Base-by-base conservation (phyloP, 2,797 vertebrate genomes). In the Phataginus tetradactyla region DNA sequence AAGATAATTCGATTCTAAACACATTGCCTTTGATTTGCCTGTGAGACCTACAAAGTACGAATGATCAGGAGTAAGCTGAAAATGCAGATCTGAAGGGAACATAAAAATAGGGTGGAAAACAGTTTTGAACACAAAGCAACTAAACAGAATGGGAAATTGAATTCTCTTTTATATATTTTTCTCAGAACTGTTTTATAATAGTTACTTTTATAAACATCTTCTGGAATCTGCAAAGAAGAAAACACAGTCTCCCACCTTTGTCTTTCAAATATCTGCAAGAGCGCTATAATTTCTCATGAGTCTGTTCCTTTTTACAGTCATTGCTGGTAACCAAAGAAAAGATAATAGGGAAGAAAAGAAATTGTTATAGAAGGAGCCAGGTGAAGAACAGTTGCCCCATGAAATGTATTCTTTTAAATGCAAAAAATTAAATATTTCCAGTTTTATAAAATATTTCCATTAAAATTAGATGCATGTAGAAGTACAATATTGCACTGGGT, bases 231-330 rank as follows among this genome's bases (percentile, higher is more conserved):
- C 53, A 89, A 91, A 96, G 83, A 42, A 85, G 42, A 88, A 89
- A 84, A 27, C 3, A 74, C 12, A 25, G 15, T 78, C 37, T 86
- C 27, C 78, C 37, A 90, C 61, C 34, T 66, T 83, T 64, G 32
- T 79, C 53, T 66, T 83, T 90, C 32, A 83, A 29, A 29, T 71
- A 68, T 66, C 20, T 91, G 59, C 77, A 89, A 96, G 27, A 95
- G 55, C 61, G 49, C 77, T 95, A 34, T 93, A 94, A 96, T 95
- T 96, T 96, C 53, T 84, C 91, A 57, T 37, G 63, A n/a, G 0
- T 51, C 57, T 78, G 13, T 45, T 92, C 86, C 84, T 91, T 88
- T 94, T 94, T 96, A 94, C 75, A 53, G 84, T 59, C 20, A 51
- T 34, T 71, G 10, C 34, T 95, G 57, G 78, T 64, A 81, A 95